Base-by-base conservation (phyloP, 2,888 invertebrate species). In the Criorhina ranunculi region DNA sequence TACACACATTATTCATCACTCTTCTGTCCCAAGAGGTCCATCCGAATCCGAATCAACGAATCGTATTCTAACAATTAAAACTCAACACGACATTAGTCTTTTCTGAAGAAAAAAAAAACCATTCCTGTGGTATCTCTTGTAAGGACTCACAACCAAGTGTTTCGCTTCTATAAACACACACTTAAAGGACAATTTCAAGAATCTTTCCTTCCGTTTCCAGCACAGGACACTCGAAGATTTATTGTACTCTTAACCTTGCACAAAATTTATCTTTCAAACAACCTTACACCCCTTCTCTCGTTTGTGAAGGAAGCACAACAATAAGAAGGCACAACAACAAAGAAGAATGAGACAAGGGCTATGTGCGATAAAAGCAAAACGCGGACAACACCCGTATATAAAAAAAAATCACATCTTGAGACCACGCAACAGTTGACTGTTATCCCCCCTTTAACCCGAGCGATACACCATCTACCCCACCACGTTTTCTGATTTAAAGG, bases 251-350 rank as follows among this genome's bases (percentile, higher is more conserved):
- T 70, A 57, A 59, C 69, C 69, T 57, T 57, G 46, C 35, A 44
- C 57, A 57, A 70, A n/a, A 55, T 70, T 57, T 70, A 57, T 70
- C 57, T 69, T 33, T n/a, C 57, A 57, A 57, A 49, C 57, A 57
- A 57, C 7, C 19, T n/a, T n/a, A n/a, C n/a, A 24, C 24, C 24
- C 24, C 24, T 46, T 37, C 9, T 1, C 7, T 24, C 24, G 24
- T 7, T 2, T 37, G 4, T 35, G 7, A 19, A 57, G 15, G 24
- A 40, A 35, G 24, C 24, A 24, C 24, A n/a, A 55, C 31, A 33
- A 17, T 33, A 12, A 29, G 7, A 37, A 9, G 29, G 17, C 24
- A 37, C n/a, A n/a, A n/a, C n/a, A n/a, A n/a, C n/a, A n/a, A n/a
- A n/a, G n/a, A n/a, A n/a, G n/a, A n/a, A n/a, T n/a, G n/a, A 8